Evolutionary conservation across 1,140 invertebrate genomes (phyloP), one percentile per base, ranked within the genome.

Genomic region (Drosophila nigromelanica): DNA sequence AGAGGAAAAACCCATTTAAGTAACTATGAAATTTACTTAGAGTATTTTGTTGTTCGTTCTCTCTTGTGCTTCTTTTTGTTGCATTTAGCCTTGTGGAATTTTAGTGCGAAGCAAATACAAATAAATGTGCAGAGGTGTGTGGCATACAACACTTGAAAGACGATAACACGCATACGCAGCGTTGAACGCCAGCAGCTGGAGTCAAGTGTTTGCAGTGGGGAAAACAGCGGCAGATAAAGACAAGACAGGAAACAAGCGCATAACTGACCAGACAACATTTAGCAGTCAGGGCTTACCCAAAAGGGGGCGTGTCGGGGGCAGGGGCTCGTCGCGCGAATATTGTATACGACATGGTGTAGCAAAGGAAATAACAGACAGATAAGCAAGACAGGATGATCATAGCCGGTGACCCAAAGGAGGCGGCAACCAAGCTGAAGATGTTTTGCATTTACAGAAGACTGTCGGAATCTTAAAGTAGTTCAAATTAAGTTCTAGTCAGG

Each of bases 11-110:
- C 55, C 59, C 48, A 70, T 72, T 69, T 70, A 79, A 76, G 73
- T 73, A 83, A 83, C 76, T 80, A 79, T 83, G 56, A 83, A 83
- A 79, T 83, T 62, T 67, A 83, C 80, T 73, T 73, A 63, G 37
- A 75, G 51, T 78, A 63, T 70, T 48, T 63, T 61, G 33, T 56
- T 50, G 11, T 35, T 24, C 48, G 27, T 7, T 47, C n/a, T 45
- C 47, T 43, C 27, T 33, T 10, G 58, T 51, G 42, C 14, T 2
- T 8, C 5, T 51, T 56, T 8, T 59, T 51, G 42, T 52, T 69
- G 37, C 48, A 33, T 11, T 60, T 27, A 51, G 48, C 42, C 50
- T 39, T 61, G 66, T 68, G 55, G 62, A 72, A 83, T 73, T 83
- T 78, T 56, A 83, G 74, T 79, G 73, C 73, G 48, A 47, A 48